Evolutionary conservation across 2,888 invertebrate species (phyloP).

Genomic region (Eudemis profundana): DNA sequence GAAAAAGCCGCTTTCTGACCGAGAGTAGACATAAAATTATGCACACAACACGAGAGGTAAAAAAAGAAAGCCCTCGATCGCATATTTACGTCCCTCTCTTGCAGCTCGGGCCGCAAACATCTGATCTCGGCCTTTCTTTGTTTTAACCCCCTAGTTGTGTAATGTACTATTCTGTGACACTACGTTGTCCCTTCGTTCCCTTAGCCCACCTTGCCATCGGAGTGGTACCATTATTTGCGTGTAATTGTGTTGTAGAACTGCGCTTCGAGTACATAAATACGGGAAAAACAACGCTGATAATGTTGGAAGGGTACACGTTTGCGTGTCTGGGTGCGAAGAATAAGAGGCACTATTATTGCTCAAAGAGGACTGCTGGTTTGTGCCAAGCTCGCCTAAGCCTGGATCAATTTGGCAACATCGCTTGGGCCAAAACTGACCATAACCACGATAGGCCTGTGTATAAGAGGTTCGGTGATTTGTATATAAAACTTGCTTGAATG

Average conservation of each 20-base stretch:
- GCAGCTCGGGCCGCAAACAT: too few relatives aligned
- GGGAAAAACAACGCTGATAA: constrained; percentile 38
- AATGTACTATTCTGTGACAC: too few relatives aligned
- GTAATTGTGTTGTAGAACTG: constrained; percentile 3
- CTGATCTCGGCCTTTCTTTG: too few relatives aligned
- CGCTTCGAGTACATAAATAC: constrained; percentile 8
- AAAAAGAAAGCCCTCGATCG: too few relatives aligned
- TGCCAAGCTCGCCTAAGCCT: constrained; percentile 47
- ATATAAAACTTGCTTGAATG: constrained; percentile 4
- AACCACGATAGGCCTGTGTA: constrained; percentile 39
- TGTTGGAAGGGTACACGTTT: constrained; percentile 50
- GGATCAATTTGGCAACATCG: constrained; percentile 22
- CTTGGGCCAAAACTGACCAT: constrained; percentile 18
- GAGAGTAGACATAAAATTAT: too few relatives aligned
- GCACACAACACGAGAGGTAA: too few relatives aligned
- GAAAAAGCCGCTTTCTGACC: too few relatives aligned
- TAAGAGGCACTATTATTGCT: constrained; percentile 9
- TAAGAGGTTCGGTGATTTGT: constrained; percentile 1
- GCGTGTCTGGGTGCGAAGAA: constrained; percentile 47
- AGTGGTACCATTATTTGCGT: background rate
- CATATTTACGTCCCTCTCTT: too few relatives aligned
- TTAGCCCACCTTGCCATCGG: too few relatives aligned
- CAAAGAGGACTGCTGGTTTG: constrained; percentile 45
- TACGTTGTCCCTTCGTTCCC: too few relatives aligned
- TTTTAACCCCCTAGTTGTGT: too few relatives aligned